These are phyloP conservation scores for Chaetura pelagica DNA, from an alignment of 2,113 vertebrate genomes.

Conservation along the genomic window DNA sequence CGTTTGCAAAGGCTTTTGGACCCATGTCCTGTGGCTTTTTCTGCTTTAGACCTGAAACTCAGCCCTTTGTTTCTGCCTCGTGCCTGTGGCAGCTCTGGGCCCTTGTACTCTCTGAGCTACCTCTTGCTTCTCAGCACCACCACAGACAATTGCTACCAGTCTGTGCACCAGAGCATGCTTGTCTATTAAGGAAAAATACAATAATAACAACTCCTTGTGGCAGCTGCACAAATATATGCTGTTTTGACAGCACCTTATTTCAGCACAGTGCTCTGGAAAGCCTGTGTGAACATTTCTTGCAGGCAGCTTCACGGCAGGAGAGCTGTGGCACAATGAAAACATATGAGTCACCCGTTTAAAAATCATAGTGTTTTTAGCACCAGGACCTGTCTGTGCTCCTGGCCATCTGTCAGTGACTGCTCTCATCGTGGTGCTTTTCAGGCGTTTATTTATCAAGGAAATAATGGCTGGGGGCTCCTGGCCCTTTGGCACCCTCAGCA, in stretches of 20 bases:
- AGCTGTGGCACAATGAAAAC: neutral
- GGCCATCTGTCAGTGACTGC: neutral
- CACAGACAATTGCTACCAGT: neutral
- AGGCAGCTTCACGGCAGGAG: neutral
- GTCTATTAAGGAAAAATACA: conserved; percentile 2
- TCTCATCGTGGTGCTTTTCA: neutral
- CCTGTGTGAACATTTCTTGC: neutral
- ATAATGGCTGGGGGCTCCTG: neutral
- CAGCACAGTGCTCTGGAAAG: neutral
- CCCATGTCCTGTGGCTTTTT: neutral
- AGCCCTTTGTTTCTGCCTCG: neutral
- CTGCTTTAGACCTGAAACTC: neutral
- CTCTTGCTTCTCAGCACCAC: neutral
- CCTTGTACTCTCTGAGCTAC: neutral
- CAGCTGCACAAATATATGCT: conserved; percentile 10
- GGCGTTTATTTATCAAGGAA: neutral
- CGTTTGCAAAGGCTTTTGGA: neutral
- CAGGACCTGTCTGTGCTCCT: neutral
- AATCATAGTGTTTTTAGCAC: neutral
- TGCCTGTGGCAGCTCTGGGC: neutral
- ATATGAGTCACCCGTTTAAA: neutral
- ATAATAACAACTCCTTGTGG: neutral
- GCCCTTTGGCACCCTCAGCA: too few relatives aligned
- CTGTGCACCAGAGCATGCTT: neutral
- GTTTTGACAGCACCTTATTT: conserved; percentile 42